Base-by-base conservation (phyloP, 1,140 invertebrate species). In the Drosophila prosaltans region DNA sequence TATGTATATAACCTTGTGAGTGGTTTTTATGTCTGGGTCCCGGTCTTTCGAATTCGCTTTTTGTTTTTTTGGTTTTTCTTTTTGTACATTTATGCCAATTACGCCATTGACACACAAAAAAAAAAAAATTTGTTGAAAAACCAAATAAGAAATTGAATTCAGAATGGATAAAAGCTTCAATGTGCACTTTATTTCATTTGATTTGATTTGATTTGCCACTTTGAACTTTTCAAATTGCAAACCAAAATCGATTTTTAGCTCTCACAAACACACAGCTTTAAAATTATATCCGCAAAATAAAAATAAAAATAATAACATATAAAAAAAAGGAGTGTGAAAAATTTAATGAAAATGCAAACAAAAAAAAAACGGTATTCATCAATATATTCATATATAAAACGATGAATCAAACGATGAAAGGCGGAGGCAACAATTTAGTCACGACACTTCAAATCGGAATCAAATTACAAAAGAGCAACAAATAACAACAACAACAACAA, bases 341-440 rank as follows among this genome's bases (percentile, higher is more conserved):
- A 51, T 26, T 0, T 51, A 21, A 26, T 51, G 7, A 51, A 51
- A 51, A 24, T 24, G 9, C 2, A 51, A 51, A 51, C 2, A 51
- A 51, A 51, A 51, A 48, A 48, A 30, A 30, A 30, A 30, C 28
- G 4, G 45, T 21, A 10, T 51, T 10, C 21, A 26, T 26, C 8
- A 51, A 51, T 51, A 51, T 51, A 51, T 51, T 21, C 26, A 21
- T 21, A 51, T 51, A 51, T 51, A 51, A 51, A 51, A 51, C 3
- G 16, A 51, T 51, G 45, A 51, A 51, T 51, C 21, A 51, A 51
- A 8, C 3, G 45, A 10, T 51, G 45, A 26, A 24, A 51, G 24
- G 21, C 21, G 45, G 45, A 51, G 21, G 45, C 45, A 51, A 26
- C 45, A 51, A 51, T 51, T 51, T 51, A 51, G 45, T 51, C 45